Base-by-base conservation (phyloP, 2,888 invertebrate genomes). In the Lypha dubia region DNA sequence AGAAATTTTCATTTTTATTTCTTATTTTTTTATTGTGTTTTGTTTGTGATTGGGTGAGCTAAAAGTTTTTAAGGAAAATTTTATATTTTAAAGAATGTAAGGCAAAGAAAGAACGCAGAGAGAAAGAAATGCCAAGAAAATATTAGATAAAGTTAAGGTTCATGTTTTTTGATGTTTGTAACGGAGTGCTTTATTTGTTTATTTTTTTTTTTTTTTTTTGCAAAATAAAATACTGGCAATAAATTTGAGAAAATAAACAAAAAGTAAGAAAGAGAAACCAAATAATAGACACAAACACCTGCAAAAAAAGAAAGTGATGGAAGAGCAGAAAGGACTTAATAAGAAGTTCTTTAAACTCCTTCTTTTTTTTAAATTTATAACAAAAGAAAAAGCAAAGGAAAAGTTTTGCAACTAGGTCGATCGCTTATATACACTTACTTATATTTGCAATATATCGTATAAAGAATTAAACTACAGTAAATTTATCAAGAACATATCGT, bases 201-300 rank as follows among this genome's bases (percentile, higher is more conserved):
- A 8, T 46, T 38, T 74, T 38, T 71, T 15, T 32, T 53, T 35
- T 9, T 35, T 20, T 46, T 44, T 49, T 20, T 22, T 60, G 46
- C 22, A 24, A 70, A 65, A 71, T 53, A 71, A 80, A 76, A 84
- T 51, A 77, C 77, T 80, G 80, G 73, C 76, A 84, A 75, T 80
- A 84, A 68, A 77, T 77, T 77, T 49, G 20, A 22, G 8, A 71
- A 35, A 41, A 80, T 71, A 76, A 73, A 80, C 60, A 76, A 68
- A 76, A 76, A 38, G 35, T 44, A 68, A 44, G 58, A 77, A 62
- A n/a, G n/a, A n/a, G n/a, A n/a, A 68, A 68, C 20, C 71, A 67
- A 71, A 60, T 44, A 70, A 65, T 70, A 6, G 20, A 41, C 20
- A 41, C 44, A 67, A 49, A 53, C 80, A 74, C 73, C 73, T 74